phyloP scores from a whole-genome alignment of 2,888 invertebrate species.

The Branchellion lobata region DNA sequence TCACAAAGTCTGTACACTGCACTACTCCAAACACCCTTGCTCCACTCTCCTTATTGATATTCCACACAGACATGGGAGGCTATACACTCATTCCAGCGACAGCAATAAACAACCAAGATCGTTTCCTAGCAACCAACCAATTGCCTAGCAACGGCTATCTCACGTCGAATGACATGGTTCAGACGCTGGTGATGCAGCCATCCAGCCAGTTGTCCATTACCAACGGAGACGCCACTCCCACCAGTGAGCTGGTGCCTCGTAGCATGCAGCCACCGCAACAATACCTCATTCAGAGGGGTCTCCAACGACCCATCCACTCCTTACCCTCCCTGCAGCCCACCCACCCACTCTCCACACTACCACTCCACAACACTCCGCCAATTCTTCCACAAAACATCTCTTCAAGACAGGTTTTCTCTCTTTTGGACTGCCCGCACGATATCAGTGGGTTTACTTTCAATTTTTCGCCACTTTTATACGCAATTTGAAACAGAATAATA shows the following conservation, averaged over 20 bases:
- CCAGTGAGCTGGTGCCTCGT: background rate
- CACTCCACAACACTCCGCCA: background rate
- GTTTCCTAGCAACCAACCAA: constrained; percentile 14
- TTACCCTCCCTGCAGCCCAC: background rate
- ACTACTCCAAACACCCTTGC: no score
- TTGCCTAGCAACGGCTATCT: background rate
- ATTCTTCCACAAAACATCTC: background rate
- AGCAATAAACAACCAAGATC: constrained; percentile 21
- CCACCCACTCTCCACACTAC: background rate
- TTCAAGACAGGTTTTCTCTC: background rate
- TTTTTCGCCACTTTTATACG: background rate
- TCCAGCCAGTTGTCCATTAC: background rate
- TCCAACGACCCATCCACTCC: background rate
- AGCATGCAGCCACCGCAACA: background rate
- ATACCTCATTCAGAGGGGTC: background rate
- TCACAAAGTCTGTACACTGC: no score
- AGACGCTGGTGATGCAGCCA: constrained; percentile 2
- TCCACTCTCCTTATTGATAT: background rate
- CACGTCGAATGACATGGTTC: background rate
- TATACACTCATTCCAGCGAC: constrained; percentile 16
- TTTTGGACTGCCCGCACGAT: background rate
- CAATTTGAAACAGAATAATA: background rate
- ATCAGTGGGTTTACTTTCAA: background rate
- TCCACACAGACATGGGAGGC: background rate
- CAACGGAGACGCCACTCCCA: constrained; percentile 6